Conservation (phyloP, 30 jellyfish, hydroid and myxozoan species). For the Morbakka virulenta region DNA sequence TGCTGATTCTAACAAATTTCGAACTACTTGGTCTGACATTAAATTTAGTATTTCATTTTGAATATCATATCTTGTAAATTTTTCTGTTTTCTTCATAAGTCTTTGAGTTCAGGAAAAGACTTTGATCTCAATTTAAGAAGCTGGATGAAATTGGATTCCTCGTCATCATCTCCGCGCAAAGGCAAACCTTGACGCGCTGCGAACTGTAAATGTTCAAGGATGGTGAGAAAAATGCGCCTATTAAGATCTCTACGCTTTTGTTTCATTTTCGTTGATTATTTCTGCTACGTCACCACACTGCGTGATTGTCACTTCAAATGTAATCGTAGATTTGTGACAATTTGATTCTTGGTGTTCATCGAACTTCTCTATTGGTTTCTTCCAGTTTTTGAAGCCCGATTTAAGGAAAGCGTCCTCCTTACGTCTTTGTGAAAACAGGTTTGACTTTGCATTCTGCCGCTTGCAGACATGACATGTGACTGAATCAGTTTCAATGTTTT, state of each 20-base stretch:
- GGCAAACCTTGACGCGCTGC: not conserved
- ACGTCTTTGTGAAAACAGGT: not conserved
- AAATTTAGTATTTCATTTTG: not conserved
- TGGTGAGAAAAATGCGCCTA: not conserved
- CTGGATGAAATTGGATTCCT: not conserved
- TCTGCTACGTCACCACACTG: not conserved
- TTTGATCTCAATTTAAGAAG: not conserved
- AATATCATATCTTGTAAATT: not conserved
- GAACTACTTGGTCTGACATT: not conserved
- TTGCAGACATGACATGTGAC: too few relatives aligned
- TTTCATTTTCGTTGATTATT: not conserved
- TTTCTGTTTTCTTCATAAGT: not conserved
- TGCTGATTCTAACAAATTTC: not conserved
- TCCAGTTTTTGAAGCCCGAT: not conserved
- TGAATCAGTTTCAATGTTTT: too few relatives aligned
- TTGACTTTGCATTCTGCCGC: too few relatives aligned
- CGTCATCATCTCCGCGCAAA: not conserved
- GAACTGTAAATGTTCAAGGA: not conserved
- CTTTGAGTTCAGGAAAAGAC: not conserved
- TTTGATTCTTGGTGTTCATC: not conserved
- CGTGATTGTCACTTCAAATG: not conserved
- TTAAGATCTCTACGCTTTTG: not conserved
- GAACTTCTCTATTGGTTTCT: not conserved
- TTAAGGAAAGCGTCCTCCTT: not conserved
- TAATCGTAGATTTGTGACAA: not conserved